Percentiles rank a stretch among this genome's conserved stretches.
Conservation (phyloP, 1,140 invertebrate species). For the Coboldia fuscipes region DNA sequence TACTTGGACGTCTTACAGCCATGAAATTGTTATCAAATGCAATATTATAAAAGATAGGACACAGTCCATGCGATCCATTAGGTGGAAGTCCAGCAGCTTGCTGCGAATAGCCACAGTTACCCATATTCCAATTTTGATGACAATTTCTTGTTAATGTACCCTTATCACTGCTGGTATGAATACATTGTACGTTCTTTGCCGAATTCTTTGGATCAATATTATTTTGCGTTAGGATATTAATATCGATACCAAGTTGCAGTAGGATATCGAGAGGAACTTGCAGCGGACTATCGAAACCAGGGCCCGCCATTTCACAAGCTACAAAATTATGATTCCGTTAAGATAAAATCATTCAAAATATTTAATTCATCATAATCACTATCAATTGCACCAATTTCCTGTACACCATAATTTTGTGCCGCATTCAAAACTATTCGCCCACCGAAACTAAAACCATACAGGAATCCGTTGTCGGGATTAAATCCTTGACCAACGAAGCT, state of each 20-base stretch:
- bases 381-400: slow-evolving; percentile 12
- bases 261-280: too few species aligned
- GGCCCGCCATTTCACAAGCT: slow-evolving; percentile 20
- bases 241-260: too few species aligned
- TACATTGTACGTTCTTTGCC: slow-evolving; percentile 16
- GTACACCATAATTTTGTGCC: slow-evolving; percentile 8
- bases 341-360: neutral
- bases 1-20: slow-evolving; percentile 4
- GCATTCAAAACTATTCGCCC: slow-evolving; percentile 15
- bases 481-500: slow-evolving; percentile 11
- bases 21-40: slow-evolving; percentile 18
- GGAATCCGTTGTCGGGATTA: slow-evolving; percentile 10
- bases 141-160: slow-evolving; percentile 15
- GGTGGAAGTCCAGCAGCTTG: slow-evolving; percentile 12
- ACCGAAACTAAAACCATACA: slow-evolving; percentile 20
- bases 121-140: slow-evolving; percentile 16
- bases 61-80: slow-evolving; percentile 17
- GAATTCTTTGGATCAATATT: slow-evolving; percentile 12
- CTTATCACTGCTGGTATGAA: slow-evolving; percentile 16
- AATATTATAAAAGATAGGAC: slow-evolving; percentile 17
- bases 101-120: slow-evolving; percentile 14
- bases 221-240: slow-evolving; percentile 4
- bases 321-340: neutral
- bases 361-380: slow-evolving; percentile 4
- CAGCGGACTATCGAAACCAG: slow-evolving; percentile 15